Evolutionary conservation across 2,797 vertebrate genomes (phyloP), one percentile per base, ranked within the genome.

Genomic region (Gambelia wislizenii): DNA sequence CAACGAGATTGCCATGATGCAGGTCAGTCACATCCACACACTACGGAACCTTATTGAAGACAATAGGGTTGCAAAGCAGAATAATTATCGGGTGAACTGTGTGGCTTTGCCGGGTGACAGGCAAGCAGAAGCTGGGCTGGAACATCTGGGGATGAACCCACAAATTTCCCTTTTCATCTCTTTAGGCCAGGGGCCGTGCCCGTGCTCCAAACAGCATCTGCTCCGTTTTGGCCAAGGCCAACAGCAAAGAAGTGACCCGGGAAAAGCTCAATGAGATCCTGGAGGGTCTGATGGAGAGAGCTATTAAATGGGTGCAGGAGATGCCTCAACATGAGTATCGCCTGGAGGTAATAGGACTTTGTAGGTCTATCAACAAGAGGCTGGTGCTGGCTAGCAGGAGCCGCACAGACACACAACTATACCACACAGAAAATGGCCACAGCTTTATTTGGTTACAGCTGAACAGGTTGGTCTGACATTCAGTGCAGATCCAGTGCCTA

Each of bases 1-100:
- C 78, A 99, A 99, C 1, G 99, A 99, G 96, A 99, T 99, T 0
- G 97, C 98, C 83, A 99, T 99, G 98, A 93, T 98, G 82, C 98
- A 98, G 98, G 98, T 98, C 2, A 87, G 47, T 84, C 25, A 12
- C 12, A 22, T 3, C 6, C 8, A 6, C 14, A 64, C 59, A 78
- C 42, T 54, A 72, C 33, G 27, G 44, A 61, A 22, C 1, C 42
- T 52, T 49, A 16, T 47, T 84, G 27, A 54, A 27, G 14, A n/a
- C 12, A 56, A 14, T 42, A 2, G 2, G 20, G 72, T 30, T 84
- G 20, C 30, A 79, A 52, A 13, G 2, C 22, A 22, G 67, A 3
- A 20, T 56, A 22, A 20, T 36, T 49, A 42, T 22, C 81, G 64
- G 69, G 27, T 10, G 30, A 36, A 61, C 42, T 22, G 10, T 22